phyloP scores from a whole-genome alignment of 1,140 invertebrate genomes.

The Oryzaephilus surinamensis region DNA sequence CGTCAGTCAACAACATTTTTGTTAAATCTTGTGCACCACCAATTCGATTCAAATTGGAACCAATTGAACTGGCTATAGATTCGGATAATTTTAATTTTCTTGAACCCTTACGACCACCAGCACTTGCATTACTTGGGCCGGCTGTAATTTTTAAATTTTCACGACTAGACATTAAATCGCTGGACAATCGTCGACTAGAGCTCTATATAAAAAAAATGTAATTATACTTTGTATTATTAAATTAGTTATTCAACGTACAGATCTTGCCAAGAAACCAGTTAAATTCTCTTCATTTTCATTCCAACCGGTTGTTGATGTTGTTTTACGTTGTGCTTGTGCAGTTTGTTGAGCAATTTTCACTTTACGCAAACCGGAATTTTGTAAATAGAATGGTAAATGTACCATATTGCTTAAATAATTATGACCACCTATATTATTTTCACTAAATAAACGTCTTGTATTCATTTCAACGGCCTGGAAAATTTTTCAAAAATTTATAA shows the following conservation, averaged over 20 bases:
- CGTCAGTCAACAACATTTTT: conserved; percentile 84
- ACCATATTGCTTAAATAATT: conserved; percentile 95
- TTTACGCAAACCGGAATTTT: conserved; percentile 87
- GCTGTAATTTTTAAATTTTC: conserved; percentile 57
- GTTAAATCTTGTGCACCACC: conserved; percentile 62
- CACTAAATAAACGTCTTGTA: conserved; percentile 70
- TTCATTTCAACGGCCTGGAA: conserved; percentile 82
- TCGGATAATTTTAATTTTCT: conserved; percentile 71
- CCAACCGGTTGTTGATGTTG: conserved; percentile 22
- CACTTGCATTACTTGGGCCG: too few species aligned
- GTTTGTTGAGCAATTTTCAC: conserved; percentile 79
- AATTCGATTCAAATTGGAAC: conserved; percentile 70
- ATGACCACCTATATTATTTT: conserved; percentile 84
- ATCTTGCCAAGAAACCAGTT: conserved; percentile 26
- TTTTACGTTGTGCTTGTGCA: conserved; percentile 40
- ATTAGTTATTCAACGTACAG: conserved; percentile 18
- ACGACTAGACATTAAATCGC: conserved; percentile 66
- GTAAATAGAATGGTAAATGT: conserved; percentile 93
- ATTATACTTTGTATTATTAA: background rate
- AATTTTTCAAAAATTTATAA: conserved; percentile 1
- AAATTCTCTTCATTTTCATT: conserved; percentile 40
- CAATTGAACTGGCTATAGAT: conserved; percentile 80
- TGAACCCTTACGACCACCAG: conserved; percentile 44
- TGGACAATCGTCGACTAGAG: conserved; percentile 62
- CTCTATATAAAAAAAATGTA: conserved; percentile 20